Evolutionary conservation across 2,797 vertebrate species (phyloP).

Genomic region (Catostomus latipinnis): DNA sequence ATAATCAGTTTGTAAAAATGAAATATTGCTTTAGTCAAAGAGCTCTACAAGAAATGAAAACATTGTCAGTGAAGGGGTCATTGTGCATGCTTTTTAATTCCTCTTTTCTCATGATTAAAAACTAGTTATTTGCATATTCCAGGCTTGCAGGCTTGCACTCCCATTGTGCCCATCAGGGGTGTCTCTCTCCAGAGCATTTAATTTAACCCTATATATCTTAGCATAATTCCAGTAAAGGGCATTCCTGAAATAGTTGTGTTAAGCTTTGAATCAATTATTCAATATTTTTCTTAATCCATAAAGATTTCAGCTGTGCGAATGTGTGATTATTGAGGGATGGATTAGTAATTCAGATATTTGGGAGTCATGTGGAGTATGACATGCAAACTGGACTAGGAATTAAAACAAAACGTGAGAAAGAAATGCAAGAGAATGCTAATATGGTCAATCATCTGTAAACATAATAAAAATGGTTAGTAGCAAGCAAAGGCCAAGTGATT

Average conservation of each 20-base stretch:
- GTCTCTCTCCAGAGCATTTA: conserved; percentile 54
- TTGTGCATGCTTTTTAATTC: not conserved
- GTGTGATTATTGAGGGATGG: conserved; percentile 69
- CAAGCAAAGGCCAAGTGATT: not conserved
- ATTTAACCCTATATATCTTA: not conserved
- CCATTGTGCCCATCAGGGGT: not conserved
- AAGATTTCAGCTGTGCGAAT: conserved; percentile 65
- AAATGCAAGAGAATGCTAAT: not conserved
- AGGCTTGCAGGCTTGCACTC: not conserved
- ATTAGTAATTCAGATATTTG: conserved; percentile 78
- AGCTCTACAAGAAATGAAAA: not conserved
- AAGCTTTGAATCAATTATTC: conserved; percentile 72
- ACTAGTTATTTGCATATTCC: conserved; percentile 16
- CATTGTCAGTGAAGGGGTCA: not conserved
- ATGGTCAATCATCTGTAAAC: no score
- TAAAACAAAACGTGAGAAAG: conserved; percentile 29
- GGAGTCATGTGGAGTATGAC: conserved; percentile 72
- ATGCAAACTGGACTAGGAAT: conserved; percentile 59
- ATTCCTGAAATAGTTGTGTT: conserved; percentile 43
- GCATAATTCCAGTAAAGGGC: conserved; percentile 10
- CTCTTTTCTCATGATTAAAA: not conserved
- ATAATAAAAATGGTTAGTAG: no score
- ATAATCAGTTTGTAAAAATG: no score
- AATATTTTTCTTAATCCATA: conserved; percentile 66
- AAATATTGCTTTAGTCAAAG: conserved; percentile 6